Base-by-base conservation (phyloP, 1,140 invertebrate genomes). In the Halictus rubicundus region DNA sequence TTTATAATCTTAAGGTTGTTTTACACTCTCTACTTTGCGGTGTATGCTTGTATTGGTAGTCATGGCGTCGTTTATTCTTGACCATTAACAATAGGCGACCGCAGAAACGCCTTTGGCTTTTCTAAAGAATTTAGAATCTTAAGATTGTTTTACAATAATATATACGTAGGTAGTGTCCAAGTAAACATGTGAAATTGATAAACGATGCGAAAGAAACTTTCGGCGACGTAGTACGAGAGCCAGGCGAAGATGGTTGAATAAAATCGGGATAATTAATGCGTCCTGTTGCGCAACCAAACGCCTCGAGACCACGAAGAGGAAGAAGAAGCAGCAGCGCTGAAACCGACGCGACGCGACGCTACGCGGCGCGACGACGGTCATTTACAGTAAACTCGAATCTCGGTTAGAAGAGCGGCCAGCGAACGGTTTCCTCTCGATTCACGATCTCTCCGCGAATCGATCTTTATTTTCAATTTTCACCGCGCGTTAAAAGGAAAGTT, bases 81-180 rank as follows among this genome's bases (percentile, higher is more conserved):
- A 69, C 59, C n/a, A 75, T 73, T 54, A 57, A 84, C 25, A 32
- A 27, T 25, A 52, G 52, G 2, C 32, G 71, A 81, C 63, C 25
- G 27, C 7, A 42, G 21, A 23, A 69, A 60, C 66, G 65, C 76
- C 73, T 81, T 84, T 54, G 61, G 75, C 63, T 77, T 81, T 84
- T 78, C 39, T 69, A 84, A 78, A 61, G 68, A 75, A 81, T 68
- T 74, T 74, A 25, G n/a, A n/a, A n/a, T n/a, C n/a, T n/a, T n/a
- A n/a, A n/a, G n/a, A n/a, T n/a, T n/a, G n/a, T n/a, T n/a, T n/a
- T n/a, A n/a, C n/a, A n/a, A n/a, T n/a, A n/a, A n/a, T n/a, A n/a
- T n/a, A n/a, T n/a, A n/a, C n/a, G n/a, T n/a, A n/a, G n/a, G n/a
- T n/a, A n/a, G n/a, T n/a, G n/a, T n/a, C n/a, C n/a, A n/a, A n/a